Base-by-base conservation (phyloP, 1,140 invertebrate species). In the Lycorma delicatula region DNA sequence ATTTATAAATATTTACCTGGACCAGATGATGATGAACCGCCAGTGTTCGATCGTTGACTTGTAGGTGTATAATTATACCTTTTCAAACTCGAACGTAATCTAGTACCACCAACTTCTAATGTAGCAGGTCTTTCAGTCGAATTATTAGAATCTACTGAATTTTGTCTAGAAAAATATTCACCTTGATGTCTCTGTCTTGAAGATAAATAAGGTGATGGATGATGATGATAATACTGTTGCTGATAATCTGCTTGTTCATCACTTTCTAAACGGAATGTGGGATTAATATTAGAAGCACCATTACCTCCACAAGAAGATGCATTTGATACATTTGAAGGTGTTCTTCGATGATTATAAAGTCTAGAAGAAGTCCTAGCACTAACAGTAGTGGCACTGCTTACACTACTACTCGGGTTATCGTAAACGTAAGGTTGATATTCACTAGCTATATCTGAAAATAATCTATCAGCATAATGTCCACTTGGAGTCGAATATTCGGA, bases 61-160 rank as follows among this genome's bases (percentile, higher is more conserved):
- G 41, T 20, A 26, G 44, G 53, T 1, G 71, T 65, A 56, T 79
- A 81, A 66, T 82, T 83, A 58, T 83, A 83, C 61, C 84, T 78
- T 65, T 87, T 86, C n/a, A 89, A 68, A 65, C 84, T 87, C 0
- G 85, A 88, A 0, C 86, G 72, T n/a, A 88, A 65, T 61, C 82
- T 83, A 0, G 81, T 79, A 2, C 78, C 50, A 4, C 53, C 76
- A 4, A 74, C 77, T 51, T 81, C 87, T 9, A 91, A 68, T 60
- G 86, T 90, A 1, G 77, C 82, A 0, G 88, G 87, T 31, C 87
- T 72, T n/a, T 34, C 16, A 51, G 88, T 86, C n/a, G 76, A 72
- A 46, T 77, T 67, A 57, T 69, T 70, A 4, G 70, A 70, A 16
- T 79, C 77, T 49, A 78, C 75, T 7, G 79, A 81, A 60, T 81